Base-by-base conservation (phyloP, 2,888 invertebrate species). In the Eulithis testata region DNA sequence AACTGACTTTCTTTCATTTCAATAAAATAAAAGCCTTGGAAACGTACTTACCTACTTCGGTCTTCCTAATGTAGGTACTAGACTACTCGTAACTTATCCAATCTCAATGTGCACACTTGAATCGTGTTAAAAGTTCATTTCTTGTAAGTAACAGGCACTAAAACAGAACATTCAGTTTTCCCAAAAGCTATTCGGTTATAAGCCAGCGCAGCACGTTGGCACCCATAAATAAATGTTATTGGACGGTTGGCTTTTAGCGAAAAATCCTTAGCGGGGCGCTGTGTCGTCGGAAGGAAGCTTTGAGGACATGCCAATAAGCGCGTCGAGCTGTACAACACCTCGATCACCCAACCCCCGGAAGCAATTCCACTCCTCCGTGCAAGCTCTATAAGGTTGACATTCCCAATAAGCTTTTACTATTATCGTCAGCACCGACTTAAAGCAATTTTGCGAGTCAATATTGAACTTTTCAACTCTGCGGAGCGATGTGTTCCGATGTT, bases 391-490 rank as follows among this genome's bases (percentile, higher is more conserved):
- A 87, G 86, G 91, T 89, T 85, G 82, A 87, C 80, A 87, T 85
- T 91, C 73, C 80, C 78, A 86, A 85, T 85, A 79, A 82, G 78
- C 80, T 76, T 79, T 75, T 69, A 77, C 80, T 83, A 86, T 88
- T 87, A 90, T 90, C 86, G 84, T 75, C 81, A 87, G 86, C 86
- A 86, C 74, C 81, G 86, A 84, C 88, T 90, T 90, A 89, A 88
- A 90, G 89, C 89, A 91, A 92, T 91, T 91, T 90, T 87, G 86
- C 80, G 82, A 86, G 89, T 91, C 87, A 91, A 92, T 91, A 91
- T 91, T 91, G 86, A 85, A 88, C 85, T 89, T 90, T 87, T 86
- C 85, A 88, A 88, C 82, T 86, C 82, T 82, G 79, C 80, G 82
- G 81, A 84, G 79, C 85, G 85, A 86, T 87, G 90, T 87, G 88